Evolutionary conservation across 1,140 invertebrate genomes (phyloP).

Genomic region (Hycleus phaleratus): DNA sequence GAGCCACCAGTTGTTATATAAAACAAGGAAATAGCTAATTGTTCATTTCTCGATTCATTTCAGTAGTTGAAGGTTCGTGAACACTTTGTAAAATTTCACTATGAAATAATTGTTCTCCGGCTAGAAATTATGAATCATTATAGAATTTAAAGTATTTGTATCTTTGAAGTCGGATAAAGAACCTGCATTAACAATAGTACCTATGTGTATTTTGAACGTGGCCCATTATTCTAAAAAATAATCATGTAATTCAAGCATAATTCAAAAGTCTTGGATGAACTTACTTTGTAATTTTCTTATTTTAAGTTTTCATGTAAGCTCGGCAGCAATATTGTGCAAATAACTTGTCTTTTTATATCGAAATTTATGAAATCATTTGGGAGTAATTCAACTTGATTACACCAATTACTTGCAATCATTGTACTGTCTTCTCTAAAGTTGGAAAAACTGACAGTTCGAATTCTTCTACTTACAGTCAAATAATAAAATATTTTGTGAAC

Average conservation of each 20-base stretch:
- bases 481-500: too few relatives aligned
- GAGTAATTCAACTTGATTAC: conserved; percentile 30
- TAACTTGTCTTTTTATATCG: conserved; percentile 58
- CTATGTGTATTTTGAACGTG: conserved; percentile 70
- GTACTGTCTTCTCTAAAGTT: too few relatives aligned
- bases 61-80: conserved; percentile 47
- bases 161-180: conserved; percentile 58
- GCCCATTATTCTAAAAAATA: conserved; percentile 47
- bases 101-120: conserved; percentile 43
- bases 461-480: too few relatives aligned
- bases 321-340: conserved; percentile 50
- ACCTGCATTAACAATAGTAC: conserved; percentile 70
- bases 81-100: conserved; percentile 46
- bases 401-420: too few relatives aligned
- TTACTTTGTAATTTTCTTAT: conserved; percentile 51
- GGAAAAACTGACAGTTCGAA: too few relatives aligned
- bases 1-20: conserved; percentile 60
- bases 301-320: conserved; percentile 40
- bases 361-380: conserved; percentile 48
- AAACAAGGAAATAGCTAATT: conserved; percentile 58
- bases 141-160: conserved; percentile 17
- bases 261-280: conserved; percentile 44
- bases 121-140: conserved; percentile 48
- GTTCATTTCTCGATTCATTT: conserved; percentile 53
- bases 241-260: neutral